Percentiles rank a stretch among this genome's conserved stretches.
Evolutionary conservation across 1,140 invertebrate genomes (phyloP).

Genomic region (Lasioglossum albipes): DNA sequence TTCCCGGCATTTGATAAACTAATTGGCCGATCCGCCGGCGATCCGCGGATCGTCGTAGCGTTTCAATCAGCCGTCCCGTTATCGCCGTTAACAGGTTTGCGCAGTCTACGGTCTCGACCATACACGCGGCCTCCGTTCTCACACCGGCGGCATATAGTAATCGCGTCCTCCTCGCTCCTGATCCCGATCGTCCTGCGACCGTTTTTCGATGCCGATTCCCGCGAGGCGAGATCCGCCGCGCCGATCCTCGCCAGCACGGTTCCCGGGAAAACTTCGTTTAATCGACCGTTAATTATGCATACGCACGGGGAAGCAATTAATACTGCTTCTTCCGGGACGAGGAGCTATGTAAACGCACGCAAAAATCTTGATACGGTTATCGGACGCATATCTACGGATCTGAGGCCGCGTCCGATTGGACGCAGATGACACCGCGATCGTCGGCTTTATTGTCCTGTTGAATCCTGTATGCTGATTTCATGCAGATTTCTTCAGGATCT

Average conservation of each 20-base stretch:
- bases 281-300: slow-evolving; percentile 7
- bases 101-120: neutral
- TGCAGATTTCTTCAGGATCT: too few relatives aligned
- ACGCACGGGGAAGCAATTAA: neutral
- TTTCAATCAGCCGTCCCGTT: slow-evolving; percentile 59
- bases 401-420: too few relatives aligned
- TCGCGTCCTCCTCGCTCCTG: slow-evolving; percentile 1
- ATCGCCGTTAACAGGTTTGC: slow-evolving; percentile 54
- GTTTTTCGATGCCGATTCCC: neutral
- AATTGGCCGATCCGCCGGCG: slow-evolving; percentile 47
- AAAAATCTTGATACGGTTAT: neutral
- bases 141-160: neutral
- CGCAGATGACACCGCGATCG: too few relatives aligned
- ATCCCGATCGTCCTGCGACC: neutral
- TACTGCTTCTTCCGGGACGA: too few relatives aligned
- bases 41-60: slow-evolving; percentile 41
- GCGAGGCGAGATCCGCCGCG: neutral
- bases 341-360: neutral
- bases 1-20: slow-evolving; percentile 61
- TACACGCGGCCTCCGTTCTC: slow-evolving; percentile 14
- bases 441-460: too few relatives aligned
- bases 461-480: too few relatives aligned
- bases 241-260: neutral
- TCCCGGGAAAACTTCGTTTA: neutral
- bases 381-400: too few relatives aligned